Evolutionary conservation across 2,113 vertebrate species (phyloP).

Genomic region (Chloropsis cyanopogon): DNA sequence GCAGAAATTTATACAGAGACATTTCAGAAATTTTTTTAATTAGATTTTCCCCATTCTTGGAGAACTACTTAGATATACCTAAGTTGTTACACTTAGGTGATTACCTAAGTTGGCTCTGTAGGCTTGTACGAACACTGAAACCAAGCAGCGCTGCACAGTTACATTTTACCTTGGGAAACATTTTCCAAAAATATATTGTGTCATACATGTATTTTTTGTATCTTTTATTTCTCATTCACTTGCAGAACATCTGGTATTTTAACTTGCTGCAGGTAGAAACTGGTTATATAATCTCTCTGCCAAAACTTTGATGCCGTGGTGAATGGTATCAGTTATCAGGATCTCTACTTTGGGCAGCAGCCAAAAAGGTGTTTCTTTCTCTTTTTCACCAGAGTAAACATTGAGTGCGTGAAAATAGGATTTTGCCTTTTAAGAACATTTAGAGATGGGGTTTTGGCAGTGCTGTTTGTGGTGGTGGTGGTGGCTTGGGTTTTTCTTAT

Average conservation of each 20-base stretch:
- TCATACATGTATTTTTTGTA: neutral
- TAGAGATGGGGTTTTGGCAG: neutral
- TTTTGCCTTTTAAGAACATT: neutral
- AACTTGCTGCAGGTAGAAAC: neutral
- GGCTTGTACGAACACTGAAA: neutral
- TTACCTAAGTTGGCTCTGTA: neutral
- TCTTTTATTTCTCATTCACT: neutral
- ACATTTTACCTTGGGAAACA: neutral
- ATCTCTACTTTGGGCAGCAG: neutral
- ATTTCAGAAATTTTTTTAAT: neutral
- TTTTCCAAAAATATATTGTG: neutral
- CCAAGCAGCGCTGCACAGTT: neutral
- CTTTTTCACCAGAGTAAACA: neutral
- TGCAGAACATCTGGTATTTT: neutral
- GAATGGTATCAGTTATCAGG: neutral
- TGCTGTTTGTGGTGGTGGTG: neutral
- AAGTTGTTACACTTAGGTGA: neutral
- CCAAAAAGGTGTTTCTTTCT: neutral
- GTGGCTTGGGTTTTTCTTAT: neutral
- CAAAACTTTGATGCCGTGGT: neutral
- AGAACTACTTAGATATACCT: neutral
- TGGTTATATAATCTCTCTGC: neutral
- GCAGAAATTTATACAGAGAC: neutral
- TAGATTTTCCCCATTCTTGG: neutral
- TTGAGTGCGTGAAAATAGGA: neutral